Conservation (phyloP, 2,888 invertebrate species). For the Perdita meconis region DNA sequence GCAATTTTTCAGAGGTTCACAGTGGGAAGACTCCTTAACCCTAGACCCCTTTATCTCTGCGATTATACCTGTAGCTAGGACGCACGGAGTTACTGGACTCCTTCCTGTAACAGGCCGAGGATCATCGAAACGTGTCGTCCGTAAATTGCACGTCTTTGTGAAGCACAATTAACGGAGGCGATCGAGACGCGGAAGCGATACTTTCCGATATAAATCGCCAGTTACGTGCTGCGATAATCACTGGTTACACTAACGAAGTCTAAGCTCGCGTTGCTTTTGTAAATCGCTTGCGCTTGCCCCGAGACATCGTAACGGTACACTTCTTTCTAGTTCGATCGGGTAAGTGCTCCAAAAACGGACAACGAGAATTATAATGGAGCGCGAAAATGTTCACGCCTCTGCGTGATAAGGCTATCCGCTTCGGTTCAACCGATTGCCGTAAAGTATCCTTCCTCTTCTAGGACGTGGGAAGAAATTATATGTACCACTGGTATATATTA, state of each 20-base stretch:
- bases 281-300: constrained; percentile 15
- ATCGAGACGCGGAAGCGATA: constrained; percentile 43
- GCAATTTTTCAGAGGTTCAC: too few relatives aligned
- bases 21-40: too few relatives aligned
- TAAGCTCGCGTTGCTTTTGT: constrained; percentile 32
- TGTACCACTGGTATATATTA: constrained; percentile 17
- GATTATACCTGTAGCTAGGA: too few relatives aligned
- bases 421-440: constrained; percentile 16
- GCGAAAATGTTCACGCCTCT: constrained; percentile 5
- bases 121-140: constrained; percentile 10
- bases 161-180: constrained; percentile 38
- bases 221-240: constrained; percentile 40
- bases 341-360: not conserved
- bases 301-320: constrained; percentile 41
- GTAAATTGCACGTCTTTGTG: not conserved
- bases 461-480: not conserved
- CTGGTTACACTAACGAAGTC: constrained; percentile 29
- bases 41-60: too few relatives aligned
- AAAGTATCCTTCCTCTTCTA: not conserved
- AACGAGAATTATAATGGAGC: not conserved
- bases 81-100: too few relatives aligned
- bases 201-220: constrained; percentile 43
- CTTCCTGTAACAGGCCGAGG: not conserved
- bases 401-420: constrained; percentile 11
- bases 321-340: constrained; percentile 27